Conservation (phyloP, 1,140 invertebrate genomes). For the Lanistes nyassanus region DNA sequence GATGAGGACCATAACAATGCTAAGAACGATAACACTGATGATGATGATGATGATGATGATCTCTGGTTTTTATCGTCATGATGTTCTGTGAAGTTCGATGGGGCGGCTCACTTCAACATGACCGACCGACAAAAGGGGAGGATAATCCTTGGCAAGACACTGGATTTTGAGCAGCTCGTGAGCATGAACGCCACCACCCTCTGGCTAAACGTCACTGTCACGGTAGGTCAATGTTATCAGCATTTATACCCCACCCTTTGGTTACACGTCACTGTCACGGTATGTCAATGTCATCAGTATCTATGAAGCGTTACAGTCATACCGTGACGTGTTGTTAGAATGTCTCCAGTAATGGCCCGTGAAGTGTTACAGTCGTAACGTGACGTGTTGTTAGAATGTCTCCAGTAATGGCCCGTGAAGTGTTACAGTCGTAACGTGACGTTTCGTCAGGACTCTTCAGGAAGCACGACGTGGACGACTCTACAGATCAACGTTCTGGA, state of each 20-base stretch:
- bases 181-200: slow-evolving; percentile 1
- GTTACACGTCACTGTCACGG: too few species aligned
- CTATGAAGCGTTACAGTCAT: too few species aligned
- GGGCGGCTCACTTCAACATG: slow-evolving; percentile 11
- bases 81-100: not conserved
- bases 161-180: slow-evolving; percentile 15
- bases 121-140: slow-evolving; percentile 4
- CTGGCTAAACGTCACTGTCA: slow-evolving; percentile 25
- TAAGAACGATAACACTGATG: too few species aligned
- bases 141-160: not conserved
- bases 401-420: not conserved
- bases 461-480: slow-evolving; percentile 12
- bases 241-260: too few species aligned
- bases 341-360: too few species aligned
- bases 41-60: too few species aligned
- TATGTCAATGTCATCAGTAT: not conserved
- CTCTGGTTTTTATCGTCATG: not conserved
- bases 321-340: too few species aligned
- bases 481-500: slow-evolving; percentile 7
- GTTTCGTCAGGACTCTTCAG: not conserved
- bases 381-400: too few species aligned
- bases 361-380: too few species aligned
- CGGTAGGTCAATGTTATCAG: not conserved
- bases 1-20: too few species aligned
- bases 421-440: too few species aligned